Conservation (phyloP, 2,113 vertebrate species). For the Myrmecobius fasciatus region DNA sequence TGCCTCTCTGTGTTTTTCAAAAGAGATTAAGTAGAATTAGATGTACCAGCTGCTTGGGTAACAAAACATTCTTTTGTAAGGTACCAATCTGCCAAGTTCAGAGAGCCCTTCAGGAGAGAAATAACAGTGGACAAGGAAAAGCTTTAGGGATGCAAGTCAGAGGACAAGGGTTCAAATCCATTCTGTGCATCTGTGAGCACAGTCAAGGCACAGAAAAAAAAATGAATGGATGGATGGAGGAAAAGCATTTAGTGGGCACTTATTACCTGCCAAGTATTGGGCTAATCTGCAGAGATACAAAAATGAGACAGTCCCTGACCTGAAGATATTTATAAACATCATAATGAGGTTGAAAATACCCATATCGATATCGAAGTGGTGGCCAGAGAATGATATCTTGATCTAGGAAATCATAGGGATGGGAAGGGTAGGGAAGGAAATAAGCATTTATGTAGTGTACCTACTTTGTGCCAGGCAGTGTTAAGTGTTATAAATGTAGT, state of each 20-base stretch:
- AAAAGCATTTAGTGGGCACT: not conserved
- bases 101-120: conserved; percentile 37
- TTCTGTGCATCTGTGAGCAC: not conserved
- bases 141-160: not conserved
- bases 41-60: conserved; percentile 81
- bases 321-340: not conserved
- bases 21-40: conserved; percentile 78
- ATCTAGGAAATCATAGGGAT: not conserved
- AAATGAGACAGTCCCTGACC: not conserved
- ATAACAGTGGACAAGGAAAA: not conserved
- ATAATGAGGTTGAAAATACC: not conserved
- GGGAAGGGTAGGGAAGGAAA: not conserved
- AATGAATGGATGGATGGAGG: not conserved
- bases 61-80: conserved; percentile 70
- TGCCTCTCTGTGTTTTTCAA: conserved; percentile 77
- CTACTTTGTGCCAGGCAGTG: not conserved
- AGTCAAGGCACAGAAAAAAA: not conserved
- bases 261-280: not conserved
- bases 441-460: not conserved
- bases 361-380: not conserved
- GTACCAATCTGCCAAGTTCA: conserved; percentile 35
- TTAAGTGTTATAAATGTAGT: not conserved
- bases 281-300: not conserved
- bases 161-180: not conserved
- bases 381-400: not conserved